A percentile compares a stretch with the other conserved stretches of the same genome.
Conservation (phyloP, 2,113 vertebrate species). For the Nothoprocta pentlandii region DNA sequence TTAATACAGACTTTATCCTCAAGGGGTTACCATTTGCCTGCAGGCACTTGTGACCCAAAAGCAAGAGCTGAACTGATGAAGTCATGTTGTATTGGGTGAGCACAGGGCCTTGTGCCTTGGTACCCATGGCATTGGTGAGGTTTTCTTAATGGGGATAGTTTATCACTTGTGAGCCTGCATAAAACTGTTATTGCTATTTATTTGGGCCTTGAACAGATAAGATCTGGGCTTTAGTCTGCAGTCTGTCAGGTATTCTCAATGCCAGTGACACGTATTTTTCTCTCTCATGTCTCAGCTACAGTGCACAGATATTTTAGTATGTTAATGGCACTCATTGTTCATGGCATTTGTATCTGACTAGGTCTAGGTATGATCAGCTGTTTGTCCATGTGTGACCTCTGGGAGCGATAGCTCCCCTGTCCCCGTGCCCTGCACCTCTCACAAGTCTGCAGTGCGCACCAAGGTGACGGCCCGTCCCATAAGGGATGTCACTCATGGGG, state of each 20-base stretch:
- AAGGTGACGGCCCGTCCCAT: too few relatives aligned
- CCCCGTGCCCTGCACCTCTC: neutral
- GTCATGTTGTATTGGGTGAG: neutral
- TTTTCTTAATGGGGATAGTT: neutral
- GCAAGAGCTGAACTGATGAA: slow-evolving; percentile 8
- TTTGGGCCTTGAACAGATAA: neutral
- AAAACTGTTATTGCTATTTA: neutral
- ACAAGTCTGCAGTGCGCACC: too few relatives aligned
- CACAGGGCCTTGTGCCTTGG: neutral
- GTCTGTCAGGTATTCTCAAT: neutral
- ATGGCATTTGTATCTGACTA: neutral
- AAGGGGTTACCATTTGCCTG: slow-evolving; percentile 11
- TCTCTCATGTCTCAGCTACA: neutral
- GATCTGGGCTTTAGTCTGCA: neutral
- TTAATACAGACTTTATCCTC: slow-evolving; percentile 54
- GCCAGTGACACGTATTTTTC: neutral
- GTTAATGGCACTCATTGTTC: fast-evolving
- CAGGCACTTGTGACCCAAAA: slow-evolving; percentile 48
- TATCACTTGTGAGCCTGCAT: neutral
- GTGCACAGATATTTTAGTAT: neutral
- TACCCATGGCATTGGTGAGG: neutral
- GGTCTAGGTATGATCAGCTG: fast-evolving
- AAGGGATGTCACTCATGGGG: neutral
- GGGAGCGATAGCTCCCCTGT: neutral
- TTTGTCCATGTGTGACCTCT: fast-evolving